Evolutionary conservation across 2,113 vertebrate species (phyloP).

Genomic region (Osmerus mordax): DNA sequence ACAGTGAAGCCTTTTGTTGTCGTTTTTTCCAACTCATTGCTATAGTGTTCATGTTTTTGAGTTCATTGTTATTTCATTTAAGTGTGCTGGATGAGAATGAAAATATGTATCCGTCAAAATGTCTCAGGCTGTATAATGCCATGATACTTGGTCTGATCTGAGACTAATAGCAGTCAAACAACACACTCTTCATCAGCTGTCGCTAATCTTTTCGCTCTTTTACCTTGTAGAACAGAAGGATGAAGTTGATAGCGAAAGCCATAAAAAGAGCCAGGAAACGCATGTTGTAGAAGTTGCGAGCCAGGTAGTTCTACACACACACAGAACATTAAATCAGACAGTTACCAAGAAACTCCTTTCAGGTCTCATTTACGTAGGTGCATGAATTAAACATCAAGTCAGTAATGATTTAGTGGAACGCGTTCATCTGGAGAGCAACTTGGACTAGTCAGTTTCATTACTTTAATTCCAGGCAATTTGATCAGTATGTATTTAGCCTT

Average conservation of each 20-base stretch:
- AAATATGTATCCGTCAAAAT: too few species aligned
- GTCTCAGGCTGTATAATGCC: too few species aligned
- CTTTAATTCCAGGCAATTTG: too few species aligned
- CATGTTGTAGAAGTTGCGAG: conserved; percentile 98
- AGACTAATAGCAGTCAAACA: too few species aligned
- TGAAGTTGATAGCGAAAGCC: conserved; percentile 98
- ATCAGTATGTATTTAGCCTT: too few species aligned
- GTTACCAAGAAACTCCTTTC: not conserved
- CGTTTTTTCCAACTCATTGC: not conserved
- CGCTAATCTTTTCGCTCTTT: conserved; percentile 18
- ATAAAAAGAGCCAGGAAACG: conserved; percentile 94
- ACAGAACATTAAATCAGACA: not conserved
- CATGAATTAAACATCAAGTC: not conserved
- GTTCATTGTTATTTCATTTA: too few species aligned
- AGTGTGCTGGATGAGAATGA: too few species aligned
- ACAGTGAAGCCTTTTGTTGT: not conserved
- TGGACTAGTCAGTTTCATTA: too few species aligned
- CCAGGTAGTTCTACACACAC: conserved; percentile 86
- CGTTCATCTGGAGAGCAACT: not conserved
- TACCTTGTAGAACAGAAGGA: conserved; percentile 99
- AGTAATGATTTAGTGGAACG: not conserved
- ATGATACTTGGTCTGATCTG: too few species aligned
- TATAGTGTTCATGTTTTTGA: too few species aligned
- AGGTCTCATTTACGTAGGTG: not conserved
- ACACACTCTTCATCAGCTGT: too few species aligned